Base-by-base conservation (phyloP, 2,797 vertebrate species). In the Crenichthys baileyi region DNA sequence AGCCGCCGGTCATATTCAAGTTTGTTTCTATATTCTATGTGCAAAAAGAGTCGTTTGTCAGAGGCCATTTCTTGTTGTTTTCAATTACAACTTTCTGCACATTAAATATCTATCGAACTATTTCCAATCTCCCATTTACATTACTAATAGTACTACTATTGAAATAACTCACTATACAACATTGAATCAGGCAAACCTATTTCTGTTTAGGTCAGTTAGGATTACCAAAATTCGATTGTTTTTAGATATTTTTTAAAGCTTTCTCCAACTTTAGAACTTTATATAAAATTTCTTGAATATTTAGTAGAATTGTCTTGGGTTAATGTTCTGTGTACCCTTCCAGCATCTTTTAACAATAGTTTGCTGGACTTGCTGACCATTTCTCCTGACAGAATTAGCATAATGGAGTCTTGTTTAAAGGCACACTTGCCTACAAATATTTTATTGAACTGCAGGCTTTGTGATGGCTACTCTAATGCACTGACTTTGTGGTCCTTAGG, bases 1-100 rank as follows among this genome's bases (percentile, higher is more conserved):
- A 90, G 90, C 86, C 90, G 91, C 90, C 73, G 79, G 84, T 89
- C 89, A 90, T 78, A 84, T 87, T 86, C 67, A 86, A 78, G 82
- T 79, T 79, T 29, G 65, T 63, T 18, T 15, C 26, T 79, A 50
- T 72, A 70, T 81, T 77, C 73, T 1, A 39, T 75, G 4, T 22
- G 0, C 12, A 56, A 44, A 31, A 73, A 15, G 39, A 58, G 5
- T 12, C 0, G 1, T 26, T 39, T n/a, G 39, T 48, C 12, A 26
- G 0, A 70, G 39, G 22, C 41, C n/a, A 22, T n/a, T 46, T 13
- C 44, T 41, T 44, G 24, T 46, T 70, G 12, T 26, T 70, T 44
- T 70, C 44, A 44, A n/a, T 70, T 70, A 39, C n/a, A 41, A 24
- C 20, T 22, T 39, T 41, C 9, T 26, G 11, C 24, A 13, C 13